phyloP scores from a whole-genome alignment of 64 coral and sea anemone genomes.

The Platygyra sinensis region DNA sequence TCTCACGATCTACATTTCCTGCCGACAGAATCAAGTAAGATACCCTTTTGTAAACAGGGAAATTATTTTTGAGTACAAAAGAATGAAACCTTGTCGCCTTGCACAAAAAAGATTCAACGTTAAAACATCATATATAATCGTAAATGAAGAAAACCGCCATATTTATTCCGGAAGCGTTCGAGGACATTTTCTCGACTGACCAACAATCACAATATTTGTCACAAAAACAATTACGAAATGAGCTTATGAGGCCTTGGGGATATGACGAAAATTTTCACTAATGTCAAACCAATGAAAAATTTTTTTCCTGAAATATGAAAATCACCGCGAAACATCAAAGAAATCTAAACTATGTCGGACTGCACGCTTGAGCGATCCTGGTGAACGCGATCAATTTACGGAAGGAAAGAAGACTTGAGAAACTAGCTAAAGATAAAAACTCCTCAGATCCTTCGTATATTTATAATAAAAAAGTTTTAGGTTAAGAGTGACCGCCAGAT shows the following conservation, averaged over 20 bases:
- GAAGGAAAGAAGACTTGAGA: background rate
- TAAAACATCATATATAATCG: background rate
- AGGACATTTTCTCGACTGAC: background rate
- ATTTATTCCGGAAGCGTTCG: conserved; percentile 22
- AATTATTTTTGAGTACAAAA: background rate
- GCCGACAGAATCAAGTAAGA: background rate
- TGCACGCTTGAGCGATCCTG: conserved; percentile 1
- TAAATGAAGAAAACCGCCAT: background rate
- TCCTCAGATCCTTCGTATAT: background rate
- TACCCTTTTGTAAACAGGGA: background rate
- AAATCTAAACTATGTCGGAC: conserved; percentile 19
- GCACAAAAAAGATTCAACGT: background rate
- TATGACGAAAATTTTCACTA: background rate
- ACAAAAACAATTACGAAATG: background rate
- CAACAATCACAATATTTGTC: background rate
- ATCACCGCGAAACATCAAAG: background rate
- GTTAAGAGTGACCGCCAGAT: background rate
- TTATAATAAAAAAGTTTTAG: background rate
- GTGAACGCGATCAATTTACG: background rate
- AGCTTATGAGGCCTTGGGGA: background rate
- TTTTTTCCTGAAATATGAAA: background rate
- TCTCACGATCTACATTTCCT: background rate
- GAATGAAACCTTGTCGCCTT: background rate
- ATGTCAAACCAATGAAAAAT: background rate
- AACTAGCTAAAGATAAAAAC: background rate